phyloP scores from a whole-genome alignment of 2,797 vertebrate genomes.

The Gila robusta region DNA sequence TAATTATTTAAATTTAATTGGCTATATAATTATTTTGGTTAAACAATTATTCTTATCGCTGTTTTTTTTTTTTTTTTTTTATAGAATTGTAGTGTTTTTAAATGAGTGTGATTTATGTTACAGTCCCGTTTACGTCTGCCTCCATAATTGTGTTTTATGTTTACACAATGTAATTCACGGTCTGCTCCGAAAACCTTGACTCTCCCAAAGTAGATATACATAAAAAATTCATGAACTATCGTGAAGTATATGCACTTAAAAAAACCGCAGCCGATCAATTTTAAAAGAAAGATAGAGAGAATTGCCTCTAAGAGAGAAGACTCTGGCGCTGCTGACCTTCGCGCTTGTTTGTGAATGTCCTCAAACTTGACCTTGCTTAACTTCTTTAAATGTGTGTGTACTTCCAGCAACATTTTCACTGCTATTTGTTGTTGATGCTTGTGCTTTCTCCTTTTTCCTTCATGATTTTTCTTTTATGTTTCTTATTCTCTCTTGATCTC shows the following conservation, averaged over 20 bases:
- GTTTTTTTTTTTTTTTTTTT: background rate
- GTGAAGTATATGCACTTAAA: constrained; percentile 12
- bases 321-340: background rate
- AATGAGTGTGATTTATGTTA: background rate
- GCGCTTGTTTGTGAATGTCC: background rate
- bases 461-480: constrained; percentile 1
- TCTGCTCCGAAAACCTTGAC: background rate
- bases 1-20: background rate
- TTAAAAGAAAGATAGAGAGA: constrained; percentile 9
- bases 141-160: constrained; percentile 12
- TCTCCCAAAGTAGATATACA: constrained; percentile 3
- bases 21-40: background rate
- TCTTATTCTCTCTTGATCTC: constrained; percentile 15
- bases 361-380: background rate
- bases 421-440: background rate
- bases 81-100: background rate
- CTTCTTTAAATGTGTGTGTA: background rate
- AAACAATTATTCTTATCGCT: background rate
- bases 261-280: background rate
- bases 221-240: constrained; percentile 22
- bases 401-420: background rate
- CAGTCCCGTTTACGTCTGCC: background rate
- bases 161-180: background rate
- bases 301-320: background rate
- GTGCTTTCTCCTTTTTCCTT: background rate